phyloP scores from a whole-genome alignment of 2,797 vertebrate species.

The Euthynnus affinis region DNA sequence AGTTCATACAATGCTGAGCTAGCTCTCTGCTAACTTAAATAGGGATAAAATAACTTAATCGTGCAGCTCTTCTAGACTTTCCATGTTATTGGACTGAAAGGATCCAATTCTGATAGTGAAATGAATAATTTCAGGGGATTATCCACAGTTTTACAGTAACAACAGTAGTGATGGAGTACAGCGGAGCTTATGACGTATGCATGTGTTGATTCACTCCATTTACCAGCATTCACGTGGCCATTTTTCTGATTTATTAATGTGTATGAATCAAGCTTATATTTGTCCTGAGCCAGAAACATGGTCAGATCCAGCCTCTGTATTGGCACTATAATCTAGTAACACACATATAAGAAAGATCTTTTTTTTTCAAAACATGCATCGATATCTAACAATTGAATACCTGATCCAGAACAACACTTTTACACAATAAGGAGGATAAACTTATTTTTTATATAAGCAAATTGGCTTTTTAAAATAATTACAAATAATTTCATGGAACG shows the following conservation, averaged over 20 bases:
- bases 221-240: not conserved
- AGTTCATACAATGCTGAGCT: too few relatives aligned
- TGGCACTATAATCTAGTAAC: not conserved
- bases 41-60: too few relatives aligned
- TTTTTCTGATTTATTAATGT: not conserved
- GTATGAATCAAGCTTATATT: not conserved
- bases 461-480: not conserved
- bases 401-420: not conserved
- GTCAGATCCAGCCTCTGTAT: conserved; percentile 14
- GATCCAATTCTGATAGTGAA: too few relatives aligned
- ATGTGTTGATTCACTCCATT: not conserved
- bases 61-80: too few relatives aligned
- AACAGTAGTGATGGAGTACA: too few relatives aligned
- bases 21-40: too few relatives aligned
- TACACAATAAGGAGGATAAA: not conserved
- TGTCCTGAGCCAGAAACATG: not conserved
- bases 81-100: too few relatives aligned
- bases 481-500: not conserved
- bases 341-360: too few relatives aligned
- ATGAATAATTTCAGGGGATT: too few relatives aligned
- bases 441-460: not conserved
- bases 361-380: too few relatives aligned
- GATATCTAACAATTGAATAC: not conserved
- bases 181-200: too few relatives aligned
- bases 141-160: too few relatives aligned